Evolutionary conservation across 2,888 invertebrate genomes (phyloP).

Genomic region (Chymomyza caudatula): DNA sequence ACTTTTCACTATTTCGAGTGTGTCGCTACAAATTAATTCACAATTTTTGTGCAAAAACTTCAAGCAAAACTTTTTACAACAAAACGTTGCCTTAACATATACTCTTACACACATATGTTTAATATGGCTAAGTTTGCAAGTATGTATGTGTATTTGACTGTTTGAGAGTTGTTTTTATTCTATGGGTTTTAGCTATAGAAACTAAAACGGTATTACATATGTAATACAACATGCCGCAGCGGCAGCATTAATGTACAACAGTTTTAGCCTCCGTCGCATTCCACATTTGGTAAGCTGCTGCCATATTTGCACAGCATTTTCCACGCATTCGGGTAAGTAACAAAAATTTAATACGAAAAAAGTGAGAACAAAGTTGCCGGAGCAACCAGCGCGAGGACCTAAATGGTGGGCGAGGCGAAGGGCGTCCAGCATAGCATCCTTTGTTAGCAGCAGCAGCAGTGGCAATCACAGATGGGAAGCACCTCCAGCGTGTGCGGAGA

Average conservation of each 20-base stretch:
- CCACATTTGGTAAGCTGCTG: conserved; percentile 4
- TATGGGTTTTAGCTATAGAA: conserved; percentile 69
- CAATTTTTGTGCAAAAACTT: conserved; percentile 45
- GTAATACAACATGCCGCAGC: background rate
- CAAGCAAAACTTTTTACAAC: conserved; percentile 46
- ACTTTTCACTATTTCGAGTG: conserved; percentile 38
- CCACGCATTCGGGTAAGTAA: conserved; percentile 15
- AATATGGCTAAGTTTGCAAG: conserved; percentile 17
- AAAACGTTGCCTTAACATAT: conserved; percentile 10
- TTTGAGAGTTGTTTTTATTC: conserved; percentile 58
- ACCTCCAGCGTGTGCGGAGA: conserved; percentile 35
- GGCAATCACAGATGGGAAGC: background rate
- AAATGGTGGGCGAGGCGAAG: background rate
- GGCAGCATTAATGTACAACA: conserved; percentile 21
- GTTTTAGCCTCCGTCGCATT: conserved; percentile 46
- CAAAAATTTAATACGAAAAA: background rate
- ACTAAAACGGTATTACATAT: conserved; percentile 54
- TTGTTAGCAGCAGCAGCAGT: background rate
- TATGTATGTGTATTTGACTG: background rate
- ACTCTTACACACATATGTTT: conserved; percentile 1
- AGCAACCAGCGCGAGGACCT: background rate
- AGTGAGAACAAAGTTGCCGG: background rate
- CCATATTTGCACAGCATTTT: conserved; percentile 63
- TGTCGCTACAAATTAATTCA: conserved; percentile 61
- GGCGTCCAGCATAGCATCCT: conserved; percentile 3